Evolutionary conservation across 2,888 invertebrate species (phyloP), one percentile per base, ranked within the genome.

Genomic region (Erebia palarica): DNA sequence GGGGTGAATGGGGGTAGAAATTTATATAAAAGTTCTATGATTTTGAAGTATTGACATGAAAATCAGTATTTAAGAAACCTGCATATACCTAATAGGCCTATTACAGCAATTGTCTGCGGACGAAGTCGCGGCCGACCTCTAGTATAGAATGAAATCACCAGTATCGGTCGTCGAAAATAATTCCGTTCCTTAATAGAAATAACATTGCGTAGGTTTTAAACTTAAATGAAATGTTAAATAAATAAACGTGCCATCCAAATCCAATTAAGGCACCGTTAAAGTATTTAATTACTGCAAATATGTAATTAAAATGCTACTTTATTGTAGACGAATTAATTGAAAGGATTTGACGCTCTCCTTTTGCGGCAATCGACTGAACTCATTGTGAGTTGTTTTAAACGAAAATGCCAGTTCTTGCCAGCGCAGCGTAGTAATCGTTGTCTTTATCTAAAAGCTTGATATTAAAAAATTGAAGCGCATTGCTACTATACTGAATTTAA

Each of bases 241-340:
- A 70, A 63, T 55, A 66, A 70, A 70, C 66, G 58, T 78, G 76
- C 76, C 67, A 71, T 75, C 85, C 88, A 88, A 89, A 71, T 75
- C 85, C 88, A 88, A 89, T 89, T 89, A 89, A 83, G 83, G 81
- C 76, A 79, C 84, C 84, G 78, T 84, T 88, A 79, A 83, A 82
- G 84, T 83, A 82, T 85, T 88, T 88, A 87, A 89, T 89, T 83
- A 78, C 78, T 80, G 79, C 79, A 83, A 84, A 85, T 84, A 86
- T 81, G 86, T 80, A 82, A 90, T 92, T 87, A 91, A 90, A 86
- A 81, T 74, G 81, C 80, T 75, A 85, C 84, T 91, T 92, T 92
- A 92, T 86, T 88, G 78, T 73, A 74, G 70, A 69, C 59, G 73
- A 71, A 60, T 87, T 85, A 87, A 88, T 87, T 89, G 84, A 84